Evolutionary conservation across 2,113 vertebrate species (phyloP), one percentile per base, ranked within the genome.

Genomic region (Australoheros scitulus): DNA sequence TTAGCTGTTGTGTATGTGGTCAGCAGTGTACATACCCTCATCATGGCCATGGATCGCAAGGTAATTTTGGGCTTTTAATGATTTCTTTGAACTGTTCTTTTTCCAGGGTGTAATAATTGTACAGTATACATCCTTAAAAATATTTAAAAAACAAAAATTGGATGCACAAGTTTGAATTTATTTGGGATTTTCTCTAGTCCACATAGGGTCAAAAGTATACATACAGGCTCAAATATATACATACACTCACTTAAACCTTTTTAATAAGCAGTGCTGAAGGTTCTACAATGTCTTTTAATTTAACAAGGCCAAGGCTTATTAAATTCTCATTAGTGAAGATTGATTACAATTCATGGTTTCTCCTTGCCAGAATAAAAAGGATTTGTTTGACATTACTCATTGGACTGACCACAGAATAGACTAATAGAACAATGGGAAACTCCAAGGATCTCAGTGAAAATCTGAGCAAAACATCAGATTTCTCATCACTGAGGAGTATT

Each of bases 31-130:
- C 64, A 26, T 5, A 68, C 15, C 50, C 26, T 50, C 64, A 29
- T 50, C 0, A 50, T 68, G 41, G 5, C 8, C 47, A 41, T 18
- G 22, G 50, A 47, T 41, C 1, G 11, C 10, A 11, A 0, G 0
- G 41, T 68, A 50, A 68, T 68, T 68, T 68, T 14, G 22, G 64
- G 41, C 22, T 18, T 50, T 41, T 41, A 41, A 41, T 41, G 38
- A 41, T 41, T 41, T 41, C 10, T 41, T 11, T 41, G 3, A 41
- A 41, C 38, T 11, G 38, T 3, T 38, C 7, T 38, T 38, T 38
- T 11, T 41, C 38, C 38, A 41, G 10, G 11, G 10, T 41, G 38
- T 2, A 41, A 41, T 41, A 11, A 3, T 41, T 41, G 1, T 11
- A 11, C 9, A 38, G 9, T 1, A 41, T 41, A 41, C 38, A 11